Evolutionary conservation across 2,888 invertebrate genomes (phyloP).

Genomic region (Dicycla oo): DNA sequence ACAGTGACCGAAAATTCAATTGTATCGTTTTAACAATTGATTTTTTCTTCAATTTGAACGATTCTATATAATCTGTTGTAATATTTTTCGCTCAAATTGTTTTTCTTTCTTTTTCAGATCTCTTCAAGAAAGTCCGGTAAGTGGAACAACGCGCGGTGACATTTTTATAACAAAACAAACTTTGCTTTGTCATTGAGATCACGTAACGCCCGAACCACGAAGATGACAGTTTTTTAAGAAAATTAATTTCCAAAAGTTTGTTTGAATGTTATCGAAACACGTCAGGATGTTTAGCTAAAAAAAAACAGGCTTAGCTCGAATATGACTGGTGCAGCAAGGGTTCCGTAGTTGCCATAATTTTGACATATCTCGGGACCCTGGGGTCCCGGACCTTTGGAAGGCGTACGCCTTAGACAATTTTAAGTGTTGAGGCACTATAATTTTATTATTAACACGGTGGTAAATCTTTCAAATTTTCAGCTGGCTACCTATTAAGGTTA

Average conservation of each 20-base stretch:
- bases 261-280: constrained; percentile 3
- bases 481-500: neutral
- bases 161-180: constrained; percentile 8
- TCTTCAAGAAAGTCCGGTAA: constrained; percentile 29
- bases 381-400: too few relatives aligned
- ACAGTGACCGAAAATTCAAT: too few relatives aligned
- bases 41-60: neutral
- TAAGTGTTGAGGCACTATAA: too few relatives aligned
- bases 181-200: constrained; percentile 31
- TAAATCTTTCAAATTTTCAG: neutral
- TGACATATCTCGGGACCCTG: too few relatives aligned
- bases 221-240: constrained; percentile 19
- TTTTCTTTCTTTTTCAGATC: constrained; percentile 47
- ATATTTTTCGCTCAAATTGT: neutral
- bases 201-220: constrained; percentile 15
- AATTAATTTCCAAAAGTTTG: constrained; percentile 14
- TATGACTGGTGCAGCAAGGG: too few relatives aligned
- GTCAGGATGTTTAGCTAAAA: neutral
- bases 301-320: neutral
- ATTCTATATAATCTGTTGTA: neutral
- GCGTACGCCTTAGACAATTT: too few relatives aligned
- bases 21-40: too few relatives aligned
- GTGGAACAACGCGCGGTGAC: constrained; percentile 10
- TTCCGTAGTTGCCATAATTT: neutral
- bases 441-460: too few relatives aligned